Evolutionary conservation across 2,888 invertebrate species (phyloP), one percentile per base, ranked within the genome.

Genomic region (Choreutis nemorana): DNA sequence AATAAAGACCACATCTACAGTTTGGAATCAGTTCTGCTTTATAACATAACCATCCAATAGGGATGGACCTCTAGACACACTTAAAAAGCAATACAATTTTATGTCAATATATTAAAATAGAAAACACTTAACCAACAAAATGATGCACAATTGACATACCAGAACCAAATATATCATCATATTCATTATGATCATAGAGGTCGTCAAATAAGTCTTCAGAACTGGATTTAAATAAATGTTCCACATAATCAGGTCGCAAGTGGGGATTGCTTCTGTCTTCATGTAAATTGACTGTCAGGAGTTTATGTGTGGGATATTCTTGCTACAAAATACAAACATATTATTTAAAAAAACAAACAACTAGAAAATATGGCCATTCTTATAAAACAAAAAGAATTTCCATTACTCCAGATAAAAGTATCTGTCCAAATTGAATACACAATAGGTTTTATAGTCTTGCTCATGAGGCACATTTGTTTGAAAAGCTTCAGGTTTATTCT

Each of bases 221-320:
- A 44, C 53, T 56, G 35, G 60, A 54, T 3, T 68, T 67, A 37
- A 55, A 62, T 15, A 61, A 46, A 21, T 45, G 48, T 34, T 73
- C 73, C 8, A 61, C 56, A 41, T 68, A 70, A 47, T 72, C 71
- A 0, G 72, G 67, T 22, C 71, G 54, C 23, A 72, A 53, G 37
- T 67, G 58, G 2, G 62, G 64, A 37, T 67, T 59, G 51, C 72
- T 58, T 33, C 55, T 61, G 49, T 75, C 71, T 2, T 64, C 61
- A 2, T 40, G 21, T 12, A 52, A 29, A 47, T 72, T 51, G 34
- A 75, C 47, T 0, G 39, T 44, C 22, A 75, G 42, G 29, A 63
- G 40, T 31, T 49, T 55, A 39, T 72, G 70, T 0, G 36, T 40
- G 0, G 60, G 57, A 24, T 4, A 7, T 3, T 45, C 30, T 6